A percentile compares a stretch with the other conserved stretches of the same genome.
These are phyloP conservation scores for Reinhardtius hippoglossoides DNA, from an alignment of 2,113 vertebrate genomes.

Conservation along the genomic window DNA sequence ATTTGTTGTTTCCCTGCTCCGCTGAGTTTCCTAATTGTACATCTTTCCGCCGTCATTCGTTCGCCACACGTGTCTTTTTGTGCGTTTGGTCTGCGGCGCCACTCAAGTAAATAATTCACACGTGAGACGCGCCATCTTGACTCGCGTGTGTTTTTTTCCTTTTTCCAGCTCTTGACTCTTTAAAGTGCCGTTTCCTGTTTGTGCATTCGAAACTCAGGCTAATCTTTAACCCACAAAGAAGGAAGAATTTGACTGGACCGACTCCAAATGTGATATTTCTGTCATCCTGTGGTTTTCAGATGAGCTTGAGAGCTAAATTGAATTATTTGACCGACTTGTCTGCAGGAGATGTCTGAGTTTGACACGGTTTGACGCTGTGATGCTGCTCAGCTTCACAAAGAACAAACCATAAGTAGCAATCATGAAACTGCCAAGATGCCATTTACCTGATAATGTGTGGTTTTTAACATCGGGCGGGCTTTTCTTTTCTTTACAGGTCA, in stretches of 20 bases:
- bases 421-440: background rate
- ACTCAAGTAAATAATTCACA: constrained; percentile 70
- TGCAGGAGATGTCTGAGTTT: too few relatives aligned
- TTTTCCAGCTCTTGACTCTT: constrained; percentile 17
- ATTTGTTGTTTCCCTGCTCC: constrained; percentile 71
- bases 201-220: background rate
- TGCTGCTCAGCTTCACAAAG: too few relatives aligned
- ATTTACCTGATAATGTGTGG: background rate
- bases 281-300: background rate
- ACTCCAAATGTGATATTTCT: background rate
- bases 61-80: constrained; percentile 52
- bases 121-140: constrained; percentile 39
- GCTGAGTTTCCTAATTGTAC: constrained; percentile 72
- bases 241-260: background rate
- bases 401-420: too few relatives aligned
- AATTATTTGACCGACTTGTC: too few relatives aligned
- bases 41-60: constrained; percentile 64
- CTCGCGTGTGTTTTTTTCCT: background rate
- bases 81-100: constrained; percentile 52
- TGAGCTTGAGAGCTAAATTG: too few relatives aligned
- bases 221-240: too few relatives aligned
- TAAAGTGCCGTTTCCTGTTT: constrained; percentile 17
- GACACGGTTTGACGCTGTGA: too few relatives aligned
- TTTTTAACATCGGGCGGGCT: background rate
- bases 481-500: background rate